These are phyloP conservation scores for Platycercus adscitus DNA, from an alignment of 2,113 vertebrate species.

Conservation along the genomic window DNA sequence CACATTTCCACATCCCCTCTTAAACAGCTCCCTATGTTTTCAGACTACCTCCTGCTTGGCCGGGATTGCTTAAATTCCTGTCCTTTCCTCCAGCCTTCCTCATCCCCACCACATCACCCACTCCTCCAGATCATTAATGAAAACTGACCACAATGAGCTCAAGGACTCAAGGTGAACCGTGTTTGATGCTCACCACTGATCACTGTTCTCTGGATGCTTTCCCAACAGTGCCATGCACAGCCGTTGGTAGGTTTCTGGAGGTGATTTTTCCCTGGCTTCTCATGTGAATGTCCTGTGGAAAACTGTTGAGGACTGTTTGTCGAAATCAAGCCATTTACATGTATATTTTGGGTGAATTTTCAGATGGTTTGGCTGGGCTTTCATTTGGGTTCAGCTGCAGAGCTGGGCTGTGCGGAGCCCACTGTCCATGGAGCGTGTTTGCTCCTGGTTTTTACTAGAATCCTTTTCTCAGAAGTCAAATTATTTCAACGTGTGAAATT, in stretches of 20 bases:
- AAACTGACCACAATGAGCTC: background rate
- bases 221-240: background rate
- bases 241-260: background rate
- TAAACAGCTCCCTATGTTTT: background rate
- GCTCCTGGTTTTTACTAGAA: no score
- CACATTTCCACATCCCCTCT: background rate
- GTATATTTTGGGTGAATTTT: no score
- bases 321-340: no score
- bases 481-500: no score
- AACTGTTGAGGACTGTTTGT: no score
- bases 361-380: no score
- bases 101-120: background rate
- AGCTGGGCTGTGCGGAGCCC: no score
- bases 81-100: background rate
- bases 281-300: background rate
- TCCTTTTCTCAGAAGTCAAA: no score
- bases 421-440: no score
- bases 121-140: background rate
- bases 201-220: background rate
- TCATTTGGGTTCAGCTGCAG: no score
- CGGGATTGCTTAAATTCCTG: background rate
- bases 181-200: background rate
- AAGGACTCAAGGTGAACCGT: background rate
- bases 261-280: background rate
- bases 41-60: background rate